These are phyloP conservation scores for Cenopis cana DNA, from an alignment of 2,888 invertebrate genomes.

Conservation along the genomic window DNA sequence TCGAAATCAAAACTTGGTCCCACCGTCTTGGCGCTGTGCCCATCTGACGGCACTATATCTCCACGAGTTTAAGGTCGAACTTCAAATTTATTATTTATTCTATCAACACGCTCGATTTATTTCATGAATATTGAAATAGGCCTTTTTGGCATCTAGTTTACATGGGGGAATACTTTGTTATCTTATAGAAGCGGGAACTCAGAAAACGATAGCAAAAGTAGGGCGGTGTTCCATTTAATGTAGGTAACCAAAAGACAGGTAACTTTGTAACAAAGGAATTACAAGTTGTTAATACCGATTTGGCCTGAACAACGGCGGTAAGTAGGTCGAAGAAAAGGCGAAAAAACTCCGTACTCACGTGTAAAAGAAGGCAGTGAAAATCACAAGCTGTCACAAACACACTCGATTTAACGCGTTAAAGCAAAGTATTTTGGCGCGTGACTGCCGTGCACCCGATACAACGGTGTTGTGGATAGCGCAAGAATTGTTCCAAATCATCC, in stretches of 20 bases:
- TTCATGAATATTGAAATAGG: slow-evolving; percentile 42
- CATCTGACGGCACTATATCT: slow-evolving; percentile 42
- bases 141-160: slow-evolving; percentile 27
- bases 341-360: slow-evolving; percentile 30
- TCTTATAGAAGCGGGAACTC: slow-evolving; percentile 1
- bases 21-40: slow-evolving; percentile 45
- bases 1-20: slow-evolving; percentile 37
- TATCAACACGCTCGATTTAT: slow-evolving; percentile 48
- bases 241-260: slow-evolving; percentile 4
- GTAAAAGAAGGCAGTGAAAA: slow-evolving; percentile 37
- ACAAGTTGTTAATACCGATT: slow-evolving; percentile 16
- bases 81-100: slow-evolving; percentile 47
- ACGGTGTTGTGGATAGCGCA: slow-evolving; percentile 24
- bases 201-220: slow-evolving; percentile 8
- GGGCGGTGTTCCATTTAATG: slow-evolving; percentile 11
- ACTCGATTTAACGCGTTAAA: slow-evolving; percentile 47
- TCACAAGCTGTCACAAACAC: slow-evolving; percentile 41
- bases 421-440: slow-evolving; percentile 48
- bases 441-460: slow-evolving; percentile 31
- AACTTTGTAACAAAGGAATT: slow-evolving; percentile 6
- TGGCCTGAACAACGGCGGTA: not conserved
- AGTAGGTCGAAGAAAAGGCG: slow-evolving; percentile 25
- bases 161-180: slow-evolving; percentile 21
- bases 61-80: slow-evolving; percentile 47
- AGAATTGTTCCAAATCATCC: slow-evolving; percentile 35